phyloP scores from a whole-genome alignment of 2,113 vertebrate genomes.

The Vidua chalybeata region DNA sequence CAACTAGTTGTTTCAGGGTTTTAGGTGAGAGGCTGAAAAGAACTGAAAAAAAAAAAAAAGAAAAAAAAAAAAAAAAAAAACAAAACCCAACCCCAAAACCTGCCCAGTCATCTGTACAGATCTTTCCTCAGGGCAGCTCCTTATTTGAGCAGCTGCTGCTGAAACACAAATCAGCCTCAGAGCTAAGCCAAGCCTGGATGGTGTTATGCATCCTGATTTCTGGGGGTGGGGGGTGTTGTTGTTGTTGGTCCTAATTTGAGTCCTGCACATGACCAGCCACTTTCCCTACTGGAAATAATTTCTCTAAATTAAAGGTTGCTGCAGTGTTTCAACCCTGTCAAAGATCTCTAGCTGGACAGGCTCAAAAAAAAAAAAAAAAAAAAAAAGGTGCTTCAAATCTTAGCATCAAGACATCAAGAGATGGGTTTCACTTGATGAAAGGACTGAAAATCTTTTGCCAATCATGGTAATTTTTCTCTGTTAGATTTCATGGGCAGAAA shows the following conservation, averaged over 20 bases:
- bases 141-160: slow-evolving; percentile 79
- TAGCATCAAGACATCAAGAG: slow-evolving; percentile 20
- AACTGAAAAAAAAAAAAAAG: not conserved
- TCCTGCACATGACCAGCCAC: slow-evolving; percentile 73
- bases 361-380: not conserved
- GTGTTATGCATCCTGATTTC: slow-evolving; percentile 68
- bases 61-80: not conserved
- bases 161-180: slow-evolving; percentile 65
- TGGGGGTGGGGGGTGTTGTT: not conserved
- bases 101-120: slow-evolving; percentile 65
- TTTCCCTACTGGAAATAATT: slow-evolving; percentile 84
- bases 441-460: slow-evolving; percentile 54
- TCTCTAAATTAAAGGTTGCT: slow-evolving; percentile 84
- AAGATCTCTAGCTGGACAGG: slow-evolving; percentile 66
- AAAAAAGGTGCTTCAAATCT: slow-evolving; percentile 35
- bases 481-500: slow-evolving; percentile 22
- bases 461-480: not conserved
- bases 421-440: slow-evolving; percentile 44
- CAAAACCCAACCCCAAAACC: not conserved
- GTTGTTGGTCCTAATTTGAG: slow-evolving; percentile 53
- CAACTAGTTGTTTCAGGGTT: slow-evolving; percentile 77
- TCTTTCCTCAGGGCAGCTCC: slow-evolving; percentile 73
- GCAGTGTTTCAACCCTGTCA: slow-evolving; percentile 77
- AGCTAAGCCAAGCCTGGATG: slow-evolving; percentile 52
- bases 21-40: slow-evolving; percentile 64